Base-by-base conservation (phyloP, 2,888 invertebrate genomes). In the Eupeodes latifasciatus region DNA sequence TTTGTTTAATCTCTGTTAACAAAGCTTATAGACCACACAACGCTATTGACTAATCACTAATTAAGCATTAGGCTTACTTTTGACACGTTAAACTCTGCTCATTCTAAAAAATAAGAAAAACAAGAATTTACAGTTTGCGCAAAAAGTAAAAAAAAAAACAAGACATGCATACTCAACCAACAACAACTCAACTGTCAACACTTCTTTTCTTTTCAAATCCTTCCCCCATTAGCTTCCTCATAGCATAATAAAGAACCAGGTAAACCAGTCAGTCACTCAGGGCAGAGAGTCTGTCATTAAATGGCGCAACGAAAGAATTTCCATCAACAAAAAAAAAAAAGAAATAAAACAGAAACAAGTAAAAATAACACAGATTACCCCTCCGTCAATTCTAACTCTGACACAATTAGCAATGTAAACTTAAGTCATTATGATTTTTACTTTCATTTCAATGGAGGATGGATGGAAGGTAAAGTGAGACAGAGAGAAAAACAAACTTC, bases 391-490 rank as follows among this genome's bases (percentile, higher is more conserved):
- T 49, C 74, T 80, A 81, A 81, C 88, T 88, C 88, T 88, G 88
- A 88, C 88, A 88, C 88, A 88, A 85, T 88, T 88, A 85, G 67
- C 85, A 64, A 69, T 74, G 85, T 75, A 71, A 75, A 44, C 78
- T 64, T 16, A 59, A 81, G 85, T 74, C 81, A 81, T 88, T 81
- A 81, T 78, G 71, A 85, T 78, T 88, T 85, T 88, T 85, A 88
- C 88, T 88, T 88, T 88, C 88, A 51, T 81, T 85, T 78, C 75
- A 27, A 77, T 74, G 72, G 76, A 47, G 47, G 59, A 14, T 27
- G 5, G 55, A 40, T 16, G 16, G 16, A 40, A 40, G 40, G 9
- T 9, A 9, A 5, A 40, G 40, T 40, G 40, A 40, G 40, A 40
- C 6, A 40, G 40, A 40, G 40, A 40, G 40, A 40, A 40, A 40